Percentiles rank a stretch among this genome's conserved stretches.
phyloP scores from a whole-genome alignment of 2,888 invertebrate species.

The Tridacna gigas region DNA sequence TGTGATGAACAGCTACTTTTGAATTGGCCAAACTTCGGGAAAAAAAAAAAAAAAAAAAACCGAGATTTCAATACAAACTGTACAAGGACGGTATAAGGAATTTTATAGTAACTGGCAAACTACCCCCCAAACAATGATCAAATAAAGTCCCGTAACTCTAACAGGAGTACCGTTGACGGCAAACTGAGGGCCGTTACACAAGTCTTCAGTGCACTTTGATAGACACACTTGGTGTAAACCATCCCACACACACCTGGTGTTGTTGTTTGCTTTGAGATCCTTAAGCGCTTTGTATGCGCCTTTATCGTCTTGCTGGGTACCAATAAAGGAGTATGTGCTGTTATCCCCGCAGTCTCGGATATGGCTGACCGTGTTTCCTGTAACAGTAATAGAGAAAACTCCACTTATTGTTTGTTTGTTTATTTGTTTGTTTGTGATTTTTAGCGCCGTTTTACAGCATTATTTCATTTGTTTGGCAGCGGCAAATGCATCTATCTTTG shows the following conservation, averaged over 20 bases:
- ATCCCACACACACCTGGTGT: constrained; percentile 50
- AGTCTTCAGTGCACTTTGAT: constrained; percentile 35
- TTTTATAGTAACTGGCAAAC: not conserved
- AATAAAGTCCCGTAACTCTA: not conserved
- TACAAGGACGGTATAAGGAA: no score
- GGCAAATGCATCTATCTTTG: no score
- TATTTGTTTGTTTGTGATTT: not conserved
- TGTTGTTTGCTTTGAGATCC: constrained; percentile 22
- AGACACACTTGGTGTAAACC: constrained; percentile 45
- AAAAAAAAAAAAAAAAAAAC: no score
- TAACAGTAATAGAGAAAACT: not conserved
- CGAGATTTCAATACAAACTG: no score
- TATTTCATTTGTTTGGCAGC: no score
- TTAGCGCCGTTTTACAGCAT: no score
- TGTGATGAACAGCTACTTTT: no score
- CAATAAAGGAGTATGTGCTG: constrained; percentile 51
- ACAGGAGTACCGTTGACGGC: not conserved
- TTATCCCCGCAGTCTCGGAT: constrained; percentile 65
- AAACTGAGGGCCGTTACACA: constrained; percentile 54
- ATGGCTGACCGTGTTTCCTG: constrained; percentile 55
- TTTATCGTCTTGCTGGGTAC: constrained; percentile 8
- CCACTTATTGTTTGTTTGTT: not conserved
- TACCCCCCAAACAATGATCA: not conserved
- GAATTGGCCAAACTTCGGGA: no score
- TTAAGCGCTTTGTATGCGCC: constrained; percentile 20